Evolutionary conservation across 1,140 invertebrate species (phyloP).

Genomic region (Scaptomyza montana): DNA sequence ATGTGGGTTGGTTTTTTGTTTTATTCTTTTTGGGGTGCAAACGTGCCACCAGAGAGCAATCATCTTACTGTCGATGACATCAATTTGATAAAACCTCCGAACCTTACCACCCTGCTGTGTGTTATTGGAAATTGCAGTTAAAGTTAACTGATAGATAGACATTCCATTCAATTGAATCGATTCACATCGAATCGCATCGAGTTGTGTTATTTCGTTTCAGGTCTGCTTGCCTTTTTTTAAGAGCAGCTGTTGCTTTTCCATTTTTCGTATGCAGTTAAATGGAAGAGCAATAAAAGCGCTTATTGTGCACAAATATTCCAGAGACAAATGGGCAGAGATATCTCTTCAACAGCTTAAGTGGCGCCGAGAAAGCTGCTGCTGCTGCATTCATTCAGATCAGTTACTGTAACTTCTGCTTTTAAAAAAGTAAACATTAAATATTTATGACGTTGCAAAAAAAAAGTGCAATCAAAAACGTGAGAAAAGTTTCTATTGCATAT

Average conservation of each 20-base stretch:
- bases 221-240: background rate
- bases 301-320: conserved; percentile 24
- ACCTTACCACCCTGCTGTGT: conserved; percentile 1
- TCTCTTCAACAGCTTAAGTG: conserved; percentile 25
- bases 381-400: conserved; percentile 9
- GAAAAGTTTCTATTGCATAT: conserved; percentile 82
- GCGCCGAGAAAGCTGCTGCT: conserved; percentile 10
- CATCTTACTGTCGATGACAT: conserved; percentile 27
- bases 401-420: background rate
- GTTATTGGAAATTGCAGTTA: conserved; percentile 26
- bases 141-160: background rate
- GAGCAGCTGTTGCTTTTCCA: conserved; percentile 13
- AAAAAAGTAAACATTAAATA: conserved; percentile 75
- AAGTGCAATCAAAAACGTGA: conserved; percentile 79
- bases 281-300: conserved; percentile 48
- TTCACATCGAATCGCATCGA: conserved; percentile 1
- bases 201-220: background rate
- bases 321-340: conserved; percentile 40
- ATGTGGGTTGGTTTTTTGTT: conserved; percentile 59
- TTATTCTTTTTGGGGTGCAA: background rate
- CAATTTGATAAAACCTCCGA: conserved; percentile 17
- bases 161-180: conserved; percentile 6
- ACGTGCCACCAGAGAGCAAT: conserved; percentile 24
- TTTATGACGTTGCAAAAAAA: conserved; percentile 77
- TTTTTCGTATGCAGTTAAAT: conserved; percentile 23